These are phyloP conservation scores for Lasioglossum oenotherae DNA, from an alignment of 2,888 invertebrate species.

Conservation along the genomic window DNA sequence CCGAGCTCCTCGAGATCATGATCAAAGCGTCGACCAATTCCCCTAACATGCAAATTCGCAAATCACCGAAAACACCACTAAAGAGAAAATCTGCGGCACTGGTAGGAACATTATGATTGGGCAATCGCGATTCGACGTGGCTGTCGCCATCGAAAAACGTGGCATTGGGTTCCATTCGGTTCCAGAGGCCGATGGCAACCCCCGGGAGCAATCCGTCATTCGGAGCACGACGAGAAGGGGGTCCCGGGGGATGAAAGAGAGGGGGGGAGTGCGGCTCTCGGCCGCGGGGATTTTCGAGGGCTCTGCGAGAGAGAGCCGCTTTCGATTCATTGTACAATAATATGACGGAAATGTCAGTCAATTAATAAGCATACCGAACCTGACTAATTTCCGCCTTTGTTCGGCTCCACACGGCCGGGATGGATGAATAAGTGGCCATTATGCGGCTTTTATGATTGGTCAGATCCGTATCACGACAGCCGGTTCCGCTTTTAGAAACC, in stretches of 20 bases:
- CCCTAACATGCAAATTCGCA: neutral
- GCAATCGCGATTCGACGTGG: neutral
- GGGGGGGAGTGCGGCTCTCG: neutral
- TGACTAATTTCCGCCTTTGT: constrained; percentile 84
- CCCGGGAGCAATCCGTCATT: constrained; percentile 27
- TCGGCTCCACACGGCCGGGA: constrained; percentile 68
- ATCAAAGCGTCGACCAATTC: neutral
- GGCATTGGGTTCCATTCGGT: constrained; percentile 20
- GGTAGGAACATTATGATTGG: neutral
- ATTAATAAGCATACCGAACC: constrained; percentile 84
- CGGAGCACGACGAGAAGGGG: neutral
- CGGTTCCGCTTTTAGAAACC: constrained; percentile 83
- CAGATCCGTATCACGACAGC: constrained; percentile 84
- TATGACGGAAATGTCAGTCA: constrained; percentile 84
- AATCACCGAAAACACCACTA: too few relatives aligned
- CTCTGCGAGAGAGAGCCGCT: constrained; percentile 63
- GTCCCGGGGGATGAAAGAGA: neutral
- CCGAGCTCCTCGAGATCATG: neutral
- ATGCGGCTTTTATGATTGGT: constrained; percentile 84
- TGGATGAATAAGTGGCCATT: constrained; percentile 83
- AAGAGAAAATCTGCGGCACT: neutral
- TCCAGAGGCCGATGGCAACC: constrained; percentile 30
- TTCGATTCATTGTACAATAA: constrained; percentile 78
- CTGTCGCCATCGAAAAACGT: constrained; percentile 24
- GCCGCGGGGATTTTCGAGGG: constrained; percentile 67